These are phyloP conservation scores for Marisa cornuarietis DNA, from an alignment of 1,140 invertebrate species.

Conservation along the genomic window DNA sequence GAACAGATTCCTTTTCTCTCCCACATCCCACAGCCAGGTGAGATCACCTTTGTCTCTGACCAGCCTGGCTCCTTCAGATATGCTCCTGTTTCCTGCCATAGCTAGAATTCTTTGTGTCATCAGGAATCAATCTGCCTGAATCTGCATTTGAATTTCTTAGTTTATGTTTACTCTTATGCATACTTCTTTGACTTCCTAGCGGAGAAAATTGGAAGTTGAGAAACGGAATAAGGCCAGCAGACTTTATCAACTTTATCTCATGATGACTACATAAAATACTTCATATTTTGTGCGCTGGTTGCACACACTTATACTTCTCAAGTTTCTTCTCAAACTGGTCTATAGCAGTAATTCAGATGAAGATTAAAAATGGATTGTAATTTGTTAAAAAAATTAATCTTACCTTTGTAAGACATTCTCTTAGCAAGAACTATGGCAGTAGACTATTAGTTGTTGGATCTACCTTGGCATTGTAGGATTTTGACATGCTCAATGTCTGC, in stretches of 20 bases:
- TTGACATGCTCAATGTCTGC: background rate
- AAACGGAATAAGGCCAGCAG: background rate
- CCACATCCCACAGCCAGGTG: background rate
- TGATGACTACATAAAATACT: too few species aligned
- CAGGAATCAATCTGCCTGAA: background rate
- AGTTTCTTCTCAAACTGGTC: too few species aligned
- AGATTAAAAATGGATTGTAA: too few species aligned
- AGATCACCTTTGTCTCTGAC: background rate
- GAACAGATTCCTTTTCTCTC: background rate
- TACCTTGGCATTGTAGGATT: background rate
- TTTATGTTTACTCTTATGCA: too few species aligned
- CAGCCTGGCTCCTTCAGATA: background rate
- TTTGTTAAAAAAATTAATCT: too few species aligned
- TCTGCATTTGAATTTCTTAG: background rate
- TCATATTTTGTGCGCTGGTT: too few species aligned
- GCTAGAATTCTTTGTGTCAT: background rate
- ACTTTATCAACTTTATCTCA: background rate
- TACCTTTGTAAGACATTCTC: too few species aligned
- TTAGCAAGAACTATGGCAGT: too few species aligned
- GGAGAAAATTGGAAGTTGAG: too few species aligned
- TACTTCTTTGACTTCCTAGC: too few species aligned
- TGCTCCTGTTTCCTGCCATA: constrained; percentile 39
- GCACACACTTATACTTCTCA: too few species aligned
- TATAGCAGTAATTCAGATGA: too few species aligned
- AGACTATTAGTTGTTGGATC: background rate